Evolutionary conservation across 2,113 vertebrate genomes (phyloP).

Genomic region (Loxodonta africana): DNA sequence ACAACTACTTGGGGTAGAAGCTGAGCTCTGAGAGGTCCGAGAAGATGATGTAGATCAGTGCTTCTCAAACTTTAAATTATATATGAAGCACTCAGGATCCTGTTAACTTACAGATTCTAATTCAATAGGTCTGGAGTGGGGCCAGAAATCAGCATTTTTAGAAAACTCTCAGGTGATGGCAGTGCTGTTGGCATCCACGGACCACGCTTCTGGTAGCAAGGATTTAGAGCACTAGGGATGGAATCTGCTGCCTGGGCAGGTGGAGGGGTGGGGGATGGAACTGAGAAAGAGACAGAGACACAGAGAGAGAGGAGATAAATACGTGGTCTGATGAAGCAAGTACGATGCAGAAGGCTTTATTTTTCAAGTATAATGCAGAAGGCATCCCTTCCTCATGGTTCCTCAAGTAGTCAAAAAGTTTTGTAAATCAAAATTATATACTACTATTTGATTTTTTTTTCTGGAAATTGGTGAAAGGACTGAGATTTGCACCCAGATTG

Average conservation of each 20-base stretch:
- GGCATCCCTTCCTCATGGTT: neutral
- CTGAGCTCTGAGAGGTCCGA: neutral
- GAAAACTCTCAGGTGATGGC: neutral
- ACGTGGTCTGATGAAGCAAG: neutral
- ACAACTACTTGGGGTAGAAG: neutral
- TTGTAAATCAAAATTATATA: neutral
- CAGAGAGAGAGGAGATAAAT: neutral
- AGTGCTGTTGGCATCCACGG: neutral
- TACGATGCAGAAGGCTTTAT: neutral
- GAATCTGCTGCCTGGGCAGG: neutral
- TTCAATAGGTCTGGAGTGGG: neutral
- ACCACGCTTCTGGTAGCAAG: neutral
- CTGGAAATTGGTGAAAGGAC: neutral
- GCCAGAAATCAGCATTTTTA: neutral
- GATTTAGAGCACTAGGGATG: neutral
- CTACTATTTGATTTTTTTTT: constrained; percentile 21
- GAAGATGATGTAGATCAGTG: neutral
- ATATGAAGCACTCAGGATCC: neutral
- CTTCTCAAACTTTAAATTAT: constrained; percentile 15
- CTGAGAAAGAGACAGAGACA: neutral
- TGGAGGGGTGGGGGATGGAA: neutral
- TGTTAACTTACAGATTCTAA: constrained; percentile 5
- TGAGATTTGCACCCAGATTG: constrained; percentile 17
- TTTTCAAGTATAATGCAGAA: constrained; percentile 36
- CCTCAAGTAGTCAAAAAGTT: constrained; percentile 19